Percentiles rank a stretch among this genome's conserved stretches.
phyloP scores from a whole-genome alignment of 2,888 invertebrate genomes.

The Harmothoe impar region DNA sequence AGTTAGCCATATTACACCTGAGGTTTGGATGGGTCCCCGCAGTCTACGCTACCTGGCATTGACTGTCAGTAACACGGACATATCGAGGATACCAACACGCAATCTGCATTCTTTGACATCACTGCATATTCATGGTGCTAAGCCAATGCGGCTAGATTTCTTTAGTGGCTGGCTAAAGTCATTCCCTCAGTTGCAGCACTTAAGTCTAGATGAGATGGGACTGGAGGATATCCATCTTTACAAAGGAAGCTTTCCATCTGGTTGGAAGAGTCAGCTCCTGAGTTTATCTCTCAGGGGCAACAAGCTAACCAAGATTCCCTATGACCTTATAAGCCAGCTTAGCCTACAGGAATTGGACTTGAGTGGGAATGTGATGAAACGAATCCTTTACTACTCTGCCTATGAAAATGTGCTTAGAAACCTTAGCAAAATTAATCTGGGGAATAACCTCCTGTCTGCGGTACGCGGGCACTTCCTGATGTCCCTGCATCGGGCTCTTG shows the following conservation, averaged over 20 bases:
- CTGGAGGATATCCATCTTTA: neutral
- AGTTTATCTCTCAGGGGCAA: neutral
- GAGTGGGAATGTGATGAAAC: neutral
- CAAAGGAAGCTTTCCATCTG: neutral
- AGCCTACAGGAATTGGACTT: neutral
- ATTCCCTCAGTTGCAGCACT: neutral
- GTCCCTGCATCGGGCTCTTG: no score
- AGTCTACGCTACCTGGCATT: neutral
- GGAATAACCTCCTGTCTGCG: no score
- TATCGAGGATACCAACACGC: neutral
- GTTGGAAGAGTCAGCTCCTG: neutral
- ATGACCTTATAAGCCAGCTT: neutral
- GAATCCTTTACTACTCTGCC: no score
- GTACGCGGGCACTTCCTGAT: no score
- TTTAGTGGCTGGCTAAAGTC: neutral
- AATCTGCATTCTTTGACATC: neutral
- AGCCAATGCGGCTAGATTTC: neutral
- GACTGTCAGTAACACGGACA: neutral
- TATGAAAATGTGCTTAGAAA: no score
- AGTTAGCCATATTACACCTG: neutral
- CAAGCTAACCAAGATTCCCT: slow-evolving; percentile 15
- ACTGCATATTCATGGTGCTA: neutral
- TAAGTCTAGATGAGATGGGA: neutral
- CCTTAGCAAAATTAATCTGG: no score
- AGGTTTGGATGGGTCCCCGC: neutral